These are phyloP conservation scores for Pseudomyrmex cubaensis DNA, from an alignment of 1,140 invertebrate species.

Conservation along the genomic window DNA sequence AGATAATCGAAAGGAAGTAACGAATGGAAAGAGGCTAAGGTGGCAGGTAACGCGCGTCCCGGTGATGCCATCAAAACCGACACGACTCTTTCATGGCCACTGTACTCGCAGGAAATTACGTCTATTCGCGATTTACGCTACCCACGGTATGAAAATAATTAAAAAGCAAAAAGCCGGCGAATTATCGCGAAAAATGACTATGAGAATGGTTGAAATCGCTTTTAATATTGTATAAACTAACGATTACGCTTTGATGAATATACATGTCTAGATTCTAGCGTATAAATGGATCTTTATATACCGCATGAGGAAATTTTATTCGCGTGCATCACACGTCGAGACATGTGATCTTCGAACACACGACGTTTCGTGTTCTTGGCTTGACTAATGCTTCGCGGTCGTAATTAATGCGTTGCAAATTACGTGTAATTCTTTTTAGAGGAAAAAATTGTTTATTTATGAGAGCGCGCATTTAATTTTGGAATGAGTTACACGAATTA, in stretches of 20 bases:
- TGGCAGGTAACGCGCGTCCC: conserved; percentile 61
- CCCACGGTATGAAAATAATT: conserved; percentile 67
- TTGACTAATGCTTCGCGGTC: conserved; percentile 13
- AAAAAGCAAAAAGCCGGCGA: conserved; percentile 15
- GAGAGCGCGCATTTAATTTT: background rate
- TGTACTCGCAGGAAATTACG: conserved; percentile 74
- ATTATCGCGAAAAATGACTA: conserved; percentile 46
- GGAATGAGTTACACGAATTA: conserved; percentile 43
- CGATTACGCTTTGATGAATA: conserved; percentile 39
- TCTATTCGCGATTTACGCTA: conserved; percentile 62
- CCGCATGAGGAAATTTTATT: conserved; percentile 33
- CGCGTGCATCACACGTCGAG: background rate
- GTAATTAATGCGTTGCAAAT: conserved; percentile 29
- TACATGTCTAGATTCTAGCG: conserved; percentile 8
- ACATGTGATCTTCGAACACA: conserved; percentile 46
- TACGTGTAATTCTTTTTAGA: background rate
- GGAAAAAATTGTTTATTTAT: too few species aligned
- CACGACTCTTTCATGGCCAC: conserved; percentile 70
- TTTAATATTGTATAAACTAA: conserved; percentile 30
- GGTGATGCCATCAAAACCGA: conserved; percentile 76
- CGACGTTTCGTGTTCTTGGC: conserved; percentile 23
- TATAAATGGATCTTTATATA: conserved; percentile 2
- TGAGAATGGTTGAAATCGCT: conserved; percentile 44
- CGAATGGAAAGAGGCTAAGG: conserved; percentile 76
- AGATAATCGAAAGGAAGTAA: conserved; percentile 85